Evolutionary conservation across 2,113 vertebrate genomes (phyloP), one percentile per base, ranked within the genome.

Genomic region (Etheostoma spectabile): DNA sequence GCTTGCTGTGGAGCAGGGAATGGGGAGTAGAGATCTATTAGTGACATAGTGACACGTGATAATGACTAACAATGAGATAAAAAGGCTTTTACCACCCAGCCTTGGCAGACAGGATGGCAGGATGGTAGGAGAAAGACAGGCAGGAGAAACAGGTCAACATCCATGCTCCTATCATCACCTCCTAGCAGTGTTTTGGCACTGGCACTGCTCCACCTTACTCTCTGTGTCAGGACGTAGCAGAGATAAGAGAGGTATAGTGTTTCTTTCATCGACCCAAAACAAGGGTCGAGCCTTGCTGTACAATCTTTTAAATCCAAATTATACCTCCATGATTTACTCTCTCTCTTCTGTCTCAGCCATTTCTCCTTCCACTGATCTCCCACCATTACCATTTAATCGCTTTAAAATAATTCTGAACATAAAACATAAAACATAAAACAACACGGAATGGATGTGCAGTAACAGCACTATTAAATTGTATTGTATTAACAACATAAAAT

Each of bases 11-110:
- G 49, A 71, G 65, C 48, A 8, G 27, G 0, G 51, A 69, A 27
- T 13, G 12, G 46, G 57, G 65, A 77, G 62, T 53, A 56, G 48
- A 38, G 60, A 45, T 68, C 13, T 82, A 68, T 72, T 52, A 79
- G 59, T 48, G 49, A 73, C 68, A 84, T 57, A 81, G 63, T 87
- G 86, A 80, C 80, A 77, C 8, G 55, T 75, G 77, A 85, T 88
- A 83, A 89, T 77, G 81, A 83, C 83, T 82, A 64, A 59, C 62
- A 67, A 79, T 8, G 35, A 86, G 70, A 90, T 83, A 86, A 88
- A 90, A 83, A 83, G 57, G 46, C 79, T 82, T 87, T 91, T 83
- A 83, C 80, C 51, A 38, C 69, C 52, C 56, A 21, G 81, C 35
- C 70, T 77, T 77, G 83, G 76, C 76, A 79, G 80, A 55, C 69